phyloP scores from a whole-genome alignment of 2,113 vertebrate genomes.

The Aegypius monachus region DNA sequence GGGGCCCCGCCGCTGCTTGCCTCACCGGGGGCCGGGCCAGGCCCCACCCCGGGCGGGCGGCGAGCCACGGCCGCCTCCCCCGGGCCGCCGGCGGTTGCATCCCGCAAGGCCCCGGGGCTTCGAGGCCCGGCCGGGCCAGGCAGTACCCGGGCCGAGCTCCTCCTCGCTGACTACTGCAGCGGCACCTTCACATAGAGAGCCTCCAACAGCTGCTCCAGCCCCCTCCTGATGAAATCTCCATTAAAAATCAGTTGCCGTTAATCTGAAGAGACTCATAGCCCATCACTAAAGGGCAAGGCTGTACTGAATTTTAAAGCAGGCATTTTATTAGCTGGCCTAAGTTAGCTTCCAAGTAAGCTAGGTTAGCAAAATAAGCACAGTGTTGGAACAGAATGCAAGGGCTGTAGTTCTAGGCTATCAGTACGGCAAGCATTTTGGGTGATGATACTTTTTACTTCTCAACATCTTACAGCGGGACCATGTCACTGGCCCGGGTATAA shows the following conservation, averaged over 20 bases:
- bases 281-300: neutral
- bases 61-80: neutral
- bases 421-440: rapidly evolving
- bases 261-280: neutral
- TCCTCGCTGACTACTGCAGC: no score
- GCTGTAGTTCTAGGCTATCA: neutral
- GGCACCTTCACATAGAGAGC: no score
- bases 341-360: neutral
- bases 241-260: neutral
- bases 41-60: neutral
- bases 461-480: neutral
- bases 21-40: neutral
- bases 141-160: neutral
- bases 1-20: neutral
- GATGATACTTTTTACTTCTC: neutral
- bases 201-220: neutral
- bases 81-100: neutral
- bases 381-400: rapidly evolving
- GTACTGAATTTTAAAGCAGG: neutral
- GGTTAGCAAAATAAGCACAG: neutral
- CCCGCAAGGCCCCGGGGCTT: no score
- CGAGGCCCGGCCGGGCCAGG: neutral
- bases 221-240: neutral
- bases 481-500: neutral
- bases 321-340: neutral